phyloP scores from a whole-genome alignment of 2,113 vertebrate genomes.

The Aleadryas rufinucha region DNA sequence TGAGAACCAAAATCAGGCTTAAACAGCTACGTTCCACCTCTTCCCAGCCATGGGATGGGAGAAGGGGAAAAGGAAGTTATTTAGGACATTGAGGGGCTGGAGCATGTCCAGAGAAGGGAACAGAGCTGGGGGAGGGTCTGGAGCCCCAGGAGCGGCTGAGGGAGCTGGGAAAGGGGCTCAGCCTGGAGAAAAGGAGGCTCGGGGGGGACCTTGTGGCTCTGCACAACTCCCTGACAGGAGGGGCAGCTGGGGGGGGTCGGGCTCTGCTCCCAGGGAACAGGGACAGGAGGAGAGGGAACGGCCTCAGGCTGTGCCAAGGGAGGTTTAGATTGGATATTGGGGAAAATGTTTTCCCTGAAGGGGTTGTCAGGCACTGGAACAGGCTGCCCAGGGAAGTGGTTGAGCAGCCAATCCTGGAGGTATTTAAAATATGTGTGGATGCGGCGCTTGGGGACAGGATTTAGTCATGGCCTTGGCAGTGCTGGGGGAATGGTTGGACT shows the following conservation, averaged over 20 bases:
- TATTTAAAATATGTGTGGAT: background rate
- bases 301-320: background rate
- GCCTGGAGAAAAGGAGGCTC: background rate
- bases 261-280: background rate
- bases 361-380: background rate
- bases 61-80: background rate
- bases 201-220: background rate
- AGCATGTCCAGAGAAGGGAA: rapidly evolving
- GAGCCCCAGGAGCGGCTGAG: rapidly evolving
- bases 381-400: background rate
- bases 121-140: rapidly evolving
- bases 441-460: background rate
- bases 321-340: background rate
- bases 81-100: background rate
- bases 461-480: background rate
- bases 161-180: background rate
- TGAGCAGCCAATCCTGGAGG: background rate
- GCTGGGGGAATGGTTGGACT: background rate
- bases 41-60: background rate
- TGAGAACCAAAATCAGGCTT: background rate
- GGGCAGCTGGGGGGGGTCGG: rapidly evolving
- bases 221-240: background rate
- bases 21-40: background rate
- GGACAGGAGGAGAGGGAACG: background rate
- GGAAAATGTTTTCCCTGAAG: background rate